A percentile compares a stretch with the other conserved stretches of the same genome.
phyloP scores from a whole-genome alignment of 1,140 invertebrate genomes.

The Zophobas morio region DNA sequence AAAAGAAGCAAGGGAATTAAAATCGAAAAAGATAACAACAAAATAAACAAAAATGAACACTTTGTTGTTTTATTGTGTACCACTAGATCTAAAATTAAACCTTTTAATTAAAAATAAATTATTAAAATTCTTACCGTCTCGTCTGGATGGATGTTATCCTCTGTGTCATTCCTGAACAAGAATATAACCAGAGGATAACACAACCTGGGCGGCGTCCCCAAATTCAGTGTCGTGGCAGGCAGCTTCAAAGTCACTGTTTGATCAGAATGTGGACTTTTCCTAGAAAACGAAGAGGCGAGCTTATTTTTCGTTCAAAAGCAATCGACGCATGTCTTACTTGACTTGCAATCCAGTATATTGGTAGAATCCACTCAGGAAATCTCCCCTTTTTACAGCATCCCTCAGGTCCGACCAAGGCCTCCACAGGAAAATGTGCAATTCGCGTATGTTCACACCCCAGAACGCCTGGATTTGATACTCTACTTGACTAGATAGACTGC shows the following conservation, averaged over 20 bases:
- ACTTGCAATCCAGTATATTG: conserved; percentile 66
- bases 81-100: too few species aligned
- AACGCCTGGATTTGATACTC: conserved; percentile 80
- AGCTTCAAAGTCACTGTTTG: conserved; percentile 75
- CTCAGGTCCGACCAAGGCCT: conserved; percentile 77
- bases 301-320: too few species aligned
- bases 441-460: conserved; percentile 83
- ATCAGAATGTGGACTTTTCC: conserved; percentile 78
- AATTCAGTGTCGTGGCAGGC: conserved; percentile 74
- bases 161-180: conserved; percentile 76
- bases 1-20: too few species aligned
- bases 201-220: conserved; percentile 80
- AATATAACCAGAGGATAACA: conserved; percentile 84
- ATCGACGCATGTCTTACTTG: conserved; percentile 64
- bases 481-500: conserved; percentile 81
- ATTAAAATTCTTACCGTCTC: conserved; percentile 74
- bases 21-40: too few species aligned
- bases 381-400: conserved; percentile 72
- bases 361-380: conserved; percentile 72
- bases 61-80: too few species aligned
- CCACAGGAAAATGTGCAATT: conserved; percentile 82
- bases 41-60: too few species aligned
- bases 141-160: conserved; percentile 77
- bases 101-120: too few species aligned
- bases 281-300: conserved; percentile 63